Base-by-base conservation (phyloP, 2,797 vertebrate species). In the Acridotheres tristis region DNA sequence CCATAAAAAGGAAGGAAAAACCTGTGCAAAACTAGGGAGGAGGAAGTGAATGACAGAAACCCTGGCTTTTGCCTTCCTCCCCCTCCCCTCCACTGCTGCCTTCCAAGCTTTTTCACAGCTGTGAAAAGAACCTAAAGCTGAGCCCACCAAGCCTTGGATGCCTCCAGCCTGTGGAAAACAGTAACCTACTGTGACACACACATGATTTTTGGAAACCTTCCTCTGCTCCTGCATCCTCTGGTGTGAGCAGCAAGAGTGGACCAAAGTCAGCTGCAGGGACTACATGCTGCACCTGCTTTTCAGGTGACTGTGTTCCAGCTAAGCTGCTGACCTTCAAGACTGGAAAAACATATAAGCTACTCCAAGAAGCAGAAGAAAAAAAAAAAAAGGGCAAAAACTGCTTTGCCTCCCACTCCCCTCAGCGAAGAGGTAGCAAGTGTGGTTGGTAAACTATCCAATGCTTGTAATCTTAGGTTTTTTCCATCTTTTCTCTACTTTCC, bases 61-160 rank as follows among this genome's bases (percentile, higher is more conserved):
- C 14, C 26, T 10, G 26, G 43, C 43, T 36, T 50, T 42, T 0
- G 0, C 36, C 36, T 50, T 57, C n/a, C 16, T 10, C 5, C 2
- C 2, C 10, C 20, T 25, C 2, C 11, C 18, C 18, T 2, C 51
- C 14, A 17, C 17, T 8, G 3, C 51, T 40, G 26, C 17, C 36
- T 50, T 40, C 32, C 38, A 43, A 43, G 26, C 8, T 15, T 84
- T 57, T 66, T 27, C 26, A 43, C 11, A 66, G 51, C 43, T 34
- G 34, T 2, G 2, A 48, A 42, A 66, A 74, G 30, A 57, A 42
- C 11, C 14, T 34, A 65, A 57, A 74, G 51, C 16, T 65, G 51
- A 42, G 16, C 48, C 25, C 42, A 30, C 20, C 13, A 65, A 65
- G 30, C 25, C 17, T 48, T 55, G 10, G 34, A 48, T 21, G 13